phyloP scores from a whole-genome alignment of 2,888 invertebrate species.

The Trissolcus japonicus region DNA sequence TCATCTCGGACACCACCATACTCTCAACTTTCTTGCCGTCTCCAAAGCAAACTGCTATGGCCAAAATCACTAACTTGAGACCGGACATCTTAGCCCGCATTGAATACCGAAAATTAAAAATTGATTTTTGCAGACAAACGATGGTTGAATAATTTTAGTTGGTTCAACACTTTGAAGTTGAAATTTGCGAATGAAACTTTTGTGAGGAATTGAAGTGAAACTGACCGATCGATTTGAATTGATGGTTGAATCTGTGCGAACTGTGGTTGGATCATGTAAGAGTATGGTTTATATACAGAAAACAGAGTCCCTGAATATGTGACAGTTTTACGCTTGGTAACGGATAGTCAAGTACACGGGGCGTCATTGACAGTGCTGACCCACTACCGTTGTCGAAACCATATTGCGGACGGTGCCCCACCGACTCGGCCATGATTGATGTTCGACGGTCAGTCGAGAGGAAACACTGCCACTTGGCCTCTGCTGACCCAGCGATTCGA shows the following conservation, averaged over 20 bases:
- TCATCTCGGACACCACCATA: conserved; percentile 79
- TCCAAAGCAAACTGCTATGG: neutral
- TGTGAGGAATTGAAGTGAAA: no score
- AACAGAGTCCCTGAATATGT: conserved; percentile 62
- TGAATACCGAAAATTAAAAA: neutral
- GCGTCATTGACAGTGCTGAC: conserved; percentile 64
- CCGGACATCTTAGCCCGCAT: neutral
- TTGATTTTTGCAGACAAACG: neutral
- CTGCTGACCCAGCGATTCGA: neutral
- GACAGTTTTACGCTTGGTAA: conserved; percentile 66
- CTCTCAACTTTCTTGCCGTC: conserved; percentile 56
- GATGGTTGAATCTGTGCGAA: neutral
- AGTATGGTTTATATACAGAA: conserved; percentile 51
- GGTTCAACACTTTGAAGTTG: no score
- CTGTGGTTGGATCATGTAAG: conserved; percentile 24
- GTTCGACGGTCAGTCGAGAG: conserved; percentile 12
- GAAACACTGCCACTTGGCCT: conserved; percentile 5
- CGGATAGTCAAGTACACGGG: conserved; percentile 68
- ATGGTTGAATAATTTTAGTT: neutral
- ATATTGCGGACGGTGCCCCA: conserved; percentile 17
- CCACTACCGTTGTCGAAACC: conserved; percentile 15
- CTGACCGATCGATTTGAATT: no score
- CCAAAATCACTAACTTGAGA: neutral
- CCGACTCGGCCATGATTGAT: conserved; percentile 19
- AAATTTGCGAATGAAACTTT: no score